Evolutionary conservation across 2,888 invertebrate genomes (phyloP), one percentile per base, ranked within the genome.

Genomic region (Melanchra persicariae): DNA sequence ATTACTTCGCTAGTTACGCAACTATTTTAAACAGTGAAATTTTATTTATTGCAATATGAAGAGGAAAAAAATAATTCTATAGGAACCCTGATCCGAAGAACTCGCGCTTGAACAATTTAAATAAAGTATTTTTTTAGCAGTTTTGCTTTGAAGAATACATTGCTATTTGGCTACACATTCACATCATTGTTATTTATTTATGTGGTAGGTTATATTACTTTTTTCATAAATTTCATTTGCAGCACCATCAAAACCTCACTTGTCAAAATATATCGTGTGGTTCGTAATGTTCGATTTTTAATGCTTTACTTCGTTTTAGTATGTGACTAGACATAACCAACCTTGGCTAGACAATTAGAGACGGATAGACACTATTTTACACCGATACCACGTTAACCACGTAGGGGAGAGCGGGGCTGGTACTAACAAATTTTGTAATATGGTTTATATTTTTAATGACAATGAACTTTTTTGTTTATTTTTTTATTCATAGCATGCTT

Each of bases 171-270:
- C 15, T 12, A 68, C n/a, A 59, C 12, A 43, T 43, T 60, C 15
- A 26, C 34, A 70, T 52, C 40, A 69, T 34, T 17, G 49, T 19
- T 62, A 10, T 15, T 26, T 12, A 45, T 24, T 19, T 34, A 17
- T 34, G 34, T 8, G 24, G 43, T 58, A 34, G 24, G 17, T 43
- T n/a, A n/a, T n/a, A n/a, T n/a, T n/a, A n/a, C n/a, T n/a, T 68
- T 15, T 68, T 30, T 51, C 24, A 30, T 43, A 12, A 68, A 40
- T 40, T 24, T 49, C 0, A 43, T 69, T 69, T 51, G 68, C 49
- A 40, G 15, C 1, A n/a, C n/a, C n/a, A n/a, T n/a, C n/a, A n/a
- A n/a, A n/a, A n/a, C n/a, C n/a, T n/a, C n/a, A n/a, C n/a, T n/a
- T n/a, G n/a, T n/a, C n/a, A n/a, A n/a, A n/a, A n/a, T n/a, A n/a